Conservation (phyloP, 2,888 invertebrate genomes). For the Corbicula japonica region DNA sequence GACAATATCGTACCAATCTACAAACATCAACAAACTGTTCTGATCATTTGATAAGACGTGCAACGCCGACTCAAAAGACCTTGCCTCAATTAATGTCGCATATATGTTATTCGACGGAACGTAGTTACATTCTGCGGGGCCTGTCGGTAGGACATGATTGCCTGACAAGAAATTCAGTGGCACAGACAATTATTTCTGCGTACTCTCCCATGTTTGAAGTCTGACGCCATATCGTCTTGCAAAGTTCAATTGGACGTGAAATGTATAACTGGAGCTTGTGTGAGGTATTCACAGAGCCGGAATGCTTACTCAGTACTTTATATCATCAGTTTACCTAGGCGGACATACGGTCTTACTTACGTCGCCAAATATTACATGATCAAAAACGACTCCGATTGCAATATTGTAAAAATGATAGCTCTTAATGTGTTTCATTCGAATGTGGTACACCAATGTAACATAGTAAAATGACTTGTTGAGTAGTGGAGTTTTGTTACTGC, state of each 20-base stretch:
- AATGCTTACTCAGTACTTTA: background rate
- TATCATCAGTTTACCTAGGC: conserved; percentile 7
- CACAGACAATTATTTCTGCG: conserved; percentile 42
- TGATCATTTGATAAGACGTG: conserved; percentile 24
- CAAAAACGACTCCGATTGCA: background rate
- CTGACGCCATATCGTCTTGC: conserved; percentile 56
- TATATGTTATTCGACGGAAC: conserved; percentile 4
- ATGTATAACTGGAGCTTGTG: conserved; percentile 39
- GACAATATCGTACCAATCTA: conserved; percentile 41
- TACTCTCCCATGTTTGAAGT: background rate
- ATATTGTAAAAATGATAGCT: no score
- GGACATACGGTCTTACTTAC: conserved; percentile 2
- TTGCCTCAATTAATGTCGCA: conserved; percentile 32
- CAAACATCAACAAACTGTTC: conserved; percentile 50
- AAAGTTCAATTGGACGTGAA: conserved; percentile 58
- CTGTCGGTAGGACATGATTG: background rate
- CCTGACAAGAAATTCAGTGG: conserved; percentile 39
- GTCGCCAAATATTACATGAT: conserved; percentile 3
- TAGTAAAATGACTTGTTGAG: no score
- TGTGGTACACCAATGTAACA: no score
- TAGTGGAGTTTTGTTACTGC: no score
- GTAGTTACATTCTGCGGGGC: conserved; percentile 1
- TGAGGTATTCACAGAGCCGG: conserved; percentile 20
- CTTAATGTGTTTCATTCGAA: no score
- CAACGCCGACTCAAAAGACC: conserved; percentile 23